These are phyloP conservation scores for Melanotaenia maccullochi DNA, from an alignment of 2,797 vertebrate species.

Conservation along the genomic window DNA sequence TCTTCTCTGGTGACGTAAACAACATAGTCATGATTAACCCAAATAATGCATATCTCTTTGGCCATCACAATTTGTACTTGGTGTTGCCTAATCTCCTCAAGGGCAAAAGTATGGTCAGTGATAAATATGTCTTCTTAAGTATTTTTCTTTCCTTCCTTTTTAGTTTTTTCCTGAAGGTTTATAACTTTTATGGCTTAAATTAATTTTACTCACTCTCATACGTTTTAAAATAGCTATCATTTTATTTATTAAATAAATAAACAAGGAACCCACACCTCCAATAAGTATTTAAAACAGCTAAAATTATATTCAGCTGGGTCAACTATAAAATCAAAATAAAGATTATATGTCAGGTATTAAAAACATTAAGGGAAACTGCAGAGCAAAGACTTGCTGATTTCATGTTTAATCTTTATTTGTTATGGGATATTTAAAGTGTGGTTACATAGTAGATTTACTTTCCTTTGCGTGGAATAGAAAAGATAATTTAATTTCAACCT, in stretches of 20 bases:
- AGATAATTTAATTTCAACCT: neutral
- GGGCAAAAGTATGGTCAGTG: neutral
- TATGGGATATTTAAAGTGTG: neutral
- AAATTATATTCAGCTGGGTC: neutral
- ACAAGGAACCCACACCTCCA: neutral
- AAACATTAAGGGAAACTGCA: neutral
- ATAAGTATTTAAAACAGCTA: neutral
- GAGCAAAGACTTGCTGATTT: neutral
- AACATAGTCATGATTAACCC: neutral
- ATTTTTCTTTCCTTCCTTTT: neutral
- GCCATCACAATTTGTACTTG: neutral
- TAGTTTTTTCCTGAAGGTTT: neutral
- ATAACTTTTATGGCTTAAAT: neutral
- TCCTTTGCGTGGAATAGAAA: neutral
- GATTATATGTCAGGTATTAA: neutral
- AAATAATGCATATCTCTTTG: neutral
- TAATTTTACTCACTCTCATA: neutral
- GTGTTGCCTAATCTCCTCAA: neutral
- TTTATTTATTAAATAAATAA: neutral
- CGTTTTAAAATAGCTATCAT: neutral
- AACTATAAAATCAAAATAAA: neutral
- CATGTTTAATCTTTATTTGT: neutral
- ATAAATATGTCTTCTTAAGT: neutral
- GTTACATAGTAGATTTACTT: neutral
- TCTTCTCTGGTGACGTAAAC: neutral